Evolutionary conservation across 2,888 invertebrate genomes (phyloP).

Genomic region (Eupsilia transversa): DNA sequence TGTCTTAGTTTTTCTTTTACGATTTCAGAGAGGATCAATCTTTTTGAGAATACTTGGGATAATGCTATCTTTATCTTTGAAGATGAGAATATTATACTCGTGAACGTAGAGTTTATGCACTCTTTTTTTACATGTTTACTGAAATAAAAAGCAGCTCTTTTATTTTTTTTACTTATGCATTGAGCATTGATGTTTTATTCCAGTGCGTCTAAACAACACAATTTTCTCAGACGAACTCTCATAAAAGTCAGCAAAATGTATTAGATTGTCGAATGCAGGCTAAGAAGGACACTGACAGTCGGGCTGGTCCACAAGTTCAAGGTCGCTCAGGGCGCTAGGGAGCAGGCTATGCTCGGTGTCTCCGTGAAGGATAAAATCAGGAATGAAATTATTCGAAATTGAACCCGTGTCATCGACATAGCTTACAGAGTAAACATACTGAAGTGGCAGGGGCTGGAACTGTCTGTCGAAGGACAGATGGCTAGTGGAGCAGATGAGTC

Average conservation of each 20-base stretch:
- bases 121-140: conserved; percentile 3
- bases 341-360: no score
- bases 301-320: no score
- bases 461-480: no score
- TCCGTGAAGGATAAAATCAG: no score
- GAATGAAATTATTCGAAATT: no score
- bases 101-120: conserved; percentile 8
- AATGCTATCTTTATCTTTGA: conserved; percentile 23
- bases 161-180: conserved; percentile 15
- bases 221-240: conserved; percentile 13
- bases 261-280: conserved; percentile 8
- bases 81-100: conserved; percentile 15
- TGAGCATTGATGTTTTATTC: conserved; percentile 16
- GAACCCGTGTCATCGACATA: no score
- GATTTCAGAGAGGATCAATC: conserved; percentile 35
- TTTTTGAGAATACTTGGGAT: conserved; percentile 24
- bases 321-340: no score
- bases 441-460: no score
- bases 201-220: neutral
- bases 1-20: conserved; percentile 52
- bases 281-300: neutral
- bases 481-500: no score
- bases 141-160: conserved; percentile 12
- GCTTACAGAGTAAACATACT: no score
- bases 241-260: conserved; percentile 33